Base-by-base conservation (phyloP, 2,888 invertebrate genomes). In the Cephonodes hylas region DNA sequence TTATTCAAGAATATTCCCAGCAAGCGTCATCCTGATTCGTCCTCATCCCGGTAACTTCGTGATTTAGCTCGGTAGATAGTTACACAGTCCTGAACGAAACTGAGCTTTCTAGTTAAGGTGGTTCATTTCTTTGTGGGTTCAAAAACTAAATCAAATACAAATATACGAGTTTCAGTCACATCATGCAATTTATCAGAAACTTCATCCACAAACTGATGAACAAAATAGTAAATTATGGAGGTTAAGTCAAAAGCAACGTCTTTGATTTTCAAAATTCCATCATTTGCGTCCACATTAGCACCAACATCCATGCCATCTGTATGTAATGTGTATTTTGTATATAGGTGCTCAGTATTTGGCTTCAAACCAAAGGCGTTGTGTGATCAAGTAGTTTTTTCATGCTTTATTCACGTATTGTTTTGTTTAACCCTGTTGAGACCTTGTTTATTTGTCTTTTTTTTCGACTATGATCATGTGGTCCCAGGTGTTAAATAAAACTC, bases 401-500 rank as follows among this genome's bases (percentile, higher is more conserved):
- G 91, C 91, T 91, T 91, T 64, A 73, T 70, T 88, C 89, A 89
- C 84, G 71, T 75, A 73, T 65, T 73, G 89, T 91, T 90, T 91
- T 89, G 77, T 89, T 88, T 89, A 91, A 91, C 85, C 89, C 90
- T 90, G 88, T 74, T 69, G 85, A 73, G 88, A 88, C 89, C 85
- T 69, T 42, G 70, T 76, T 77, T 61, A 66, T 72, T 69, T 38
- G n/a, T n/a, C 67, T 57, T 71, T 69, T 68, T 66, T 71, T 68
- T 67, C 63, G 64, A 69, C 67, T 77, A 70, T 69, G 68, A 73
- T 66, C 67, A 61, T 76, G 66, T 76, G 88, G 87, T 88, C 88
- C 83, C 90, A 86, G 89, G 90, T 75, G 90, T 91, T 91, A 89
- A 89, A 89, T 85, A 84, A 88, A 80, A 88, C 89, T 85, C 81